Base-by-base conservation (phyloP, 30 jellyfish, hydroid and myxozoan species). In the Pelagia noctiluca region DNA sequence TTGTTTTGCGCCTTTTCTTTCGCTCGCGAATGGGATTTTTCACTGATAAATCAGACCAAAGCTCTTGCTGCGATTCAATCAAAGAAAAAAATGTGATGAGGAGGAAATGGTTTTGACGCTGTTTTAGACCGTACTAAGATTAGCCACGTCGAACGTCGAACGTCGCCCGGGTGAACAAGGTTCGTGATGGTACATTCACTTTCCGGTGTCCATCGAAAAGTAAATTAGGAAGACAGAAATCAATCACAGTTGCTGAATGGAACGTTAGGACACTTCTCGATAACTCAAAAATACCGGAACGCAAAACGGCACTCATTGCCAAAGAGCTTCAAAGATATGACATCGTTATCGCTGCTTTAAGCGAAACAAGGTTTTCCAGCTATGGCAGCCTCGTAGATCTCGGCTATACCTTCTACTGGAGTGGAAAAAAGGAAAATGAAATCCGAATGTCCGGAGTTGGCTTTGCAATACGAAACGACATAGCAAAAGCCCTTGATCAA, bases 321-420 rank as follows among this genome's bases (percentile, higher is more conserved):
- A 63, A 46, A 16, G 82, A 50, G 82, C 70, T 80, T 8, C 21
- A 16, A 22, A 63, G 62, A 21, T 63, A 61, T 64, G 36, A 78
- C 68, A 57, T 62, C 42, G 89, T 31, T 26, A 61, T 78, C 25
- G 89, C 81, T 26, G 89, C 83, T 1, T 71, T 60, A 35, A 57
- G 89, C 34, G 70, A 78, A 62, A 38, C 69, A 25, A 16, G 83
- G 11, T 35, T 78, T 37, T 49, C 89, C 26, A 26, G 19, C 24
- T 28, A 33, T 35, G 82, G 16, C 49, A 63, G 82, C 32, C 18
- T 57, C 35, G 66, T 76, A 30, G 79, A 13, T 38, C 50, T 33
- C n/a, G 90, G 84, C 49, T 80, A 35, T 35, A 80, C 90, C 24
- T 35, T 80, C 69, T 80, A 32, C 74, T 80, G 83, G 90, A 63